Base-by-base conservation (phyloP, 2,797 vertebrate species). In the Characodon lateralis region DNA sequence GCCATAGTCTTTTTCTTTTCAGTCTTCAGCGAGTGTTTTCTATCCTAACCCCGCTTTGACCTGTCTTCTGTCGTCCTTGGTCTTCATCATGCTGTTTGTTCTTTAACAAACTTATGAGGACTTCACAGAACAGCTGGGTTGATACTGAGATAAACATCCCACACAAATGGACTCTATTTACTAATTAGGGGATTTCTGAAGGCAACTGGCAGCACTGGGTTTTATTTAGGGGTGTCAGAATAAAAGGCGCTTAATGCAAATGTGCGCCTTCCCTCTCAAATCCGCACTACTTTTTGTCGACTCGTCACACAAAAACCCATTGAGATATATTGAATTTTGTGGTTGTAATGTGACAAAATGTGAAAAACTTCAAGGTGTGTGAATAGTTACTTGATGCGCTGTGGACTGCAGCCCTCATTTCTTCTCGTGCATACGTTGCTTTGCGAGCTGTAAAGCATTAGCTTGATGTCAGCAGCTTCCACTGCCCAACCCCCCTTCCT, bases 401-500 rank as follows among this genome's bases (percentile, higher is more conserved):
- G 24, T 3, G 35, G 20, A 41, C 3, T 56, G 3, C n/a, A 59
- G 35, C 16, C 63, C 70, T 63, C 48, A 50, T 73, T 76, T 72
- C 78, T 78, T 71, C 28, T 46, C 3, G 72, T 83, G 68, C 63
- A 56, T 58, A 73, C n/a, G 79, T 76, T 84, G 77, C 84, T 81
- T 71, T 83, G 78, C 84, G 77, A 85, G 83, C 69, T 84, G 86
- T 85, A 74, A 70, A 81, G 68, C 61, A 26, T 78, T 86, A 59
- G 78, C 74, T 83, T 22, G 80, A 79, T 88, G 78, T 43, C 85
- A 84, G 81, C 55, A 78, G 82, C 72, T 80, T 71, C 72, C 58
- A 20, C 77, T 75, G 77, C 87, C 87, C 88, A 83, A 73, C 90
- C 91, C 90, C 88, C 85, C 71, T 68, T 73, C 70, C 77, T 81